Evolutionary conservation across 2,113 vertebrate genomes (phyloP).

Genomic region (Enhydra lutris): DNA sequence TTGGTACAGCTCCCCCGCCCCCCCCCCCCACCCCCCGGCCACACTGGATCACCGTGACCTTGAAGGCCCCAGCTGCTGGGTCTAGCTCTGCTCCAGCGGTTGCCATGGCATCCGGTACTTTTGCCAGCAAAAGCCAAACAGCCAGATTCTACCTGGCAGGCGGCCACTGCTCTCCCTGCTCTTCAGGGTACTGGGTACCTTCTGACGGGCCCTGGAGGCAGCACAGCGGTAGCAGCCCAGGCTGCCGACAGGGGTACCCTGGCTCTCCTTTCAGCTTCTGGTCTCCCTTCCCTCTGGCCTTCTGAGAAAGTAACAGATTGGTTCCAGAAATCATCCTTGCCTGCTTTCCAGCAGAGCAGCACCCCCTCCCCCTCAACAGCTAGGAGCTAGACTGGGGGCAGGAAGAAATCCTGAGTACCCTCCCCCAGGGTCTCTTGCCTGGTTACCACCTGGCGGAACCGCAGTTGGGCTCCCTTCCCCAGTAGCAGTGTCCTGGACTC

Average conservation of each 20-base stretch:
- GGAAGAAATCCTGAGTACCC: not conserved
- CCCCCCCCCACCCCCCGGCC: too few species aligned
- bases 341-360: too few species aligned
- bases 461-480: too few species aligned
- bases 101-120: constrained; percentile 10
- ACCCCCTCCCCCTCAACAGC: not conserved
- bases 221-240: not conserved
- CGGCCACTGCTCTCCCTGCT: not conserved
- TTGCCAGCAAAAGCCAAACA: not conserved
- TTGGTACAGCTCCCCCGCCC: not conserved
- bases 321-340: not conserved
- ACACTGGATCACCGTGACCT: not conserved
- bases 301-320: not conserved
- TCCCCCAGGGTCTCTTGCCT: accelerated
- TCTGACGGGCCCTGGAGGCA: not conserved
- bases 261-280: not conserved
- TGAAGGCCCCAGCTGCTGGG: not conserved
- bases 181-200: too few species aligned
- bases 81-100: not conserved
- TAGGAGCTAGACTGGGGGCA: not conserved
- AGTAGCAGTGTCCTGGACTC: not conserved
- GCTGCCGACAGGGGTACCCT: not conserved
- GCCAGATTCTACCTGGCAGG: not conserved
- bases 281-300: not conserved
- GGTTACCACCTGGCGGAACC: not conserved